A percentile compares a stretch with the other conserved stretches of the same genome.
phyloP scores from a whole-genome alignment of 1,140 invertebrate species.

The Chymomyza costata region DNA sequence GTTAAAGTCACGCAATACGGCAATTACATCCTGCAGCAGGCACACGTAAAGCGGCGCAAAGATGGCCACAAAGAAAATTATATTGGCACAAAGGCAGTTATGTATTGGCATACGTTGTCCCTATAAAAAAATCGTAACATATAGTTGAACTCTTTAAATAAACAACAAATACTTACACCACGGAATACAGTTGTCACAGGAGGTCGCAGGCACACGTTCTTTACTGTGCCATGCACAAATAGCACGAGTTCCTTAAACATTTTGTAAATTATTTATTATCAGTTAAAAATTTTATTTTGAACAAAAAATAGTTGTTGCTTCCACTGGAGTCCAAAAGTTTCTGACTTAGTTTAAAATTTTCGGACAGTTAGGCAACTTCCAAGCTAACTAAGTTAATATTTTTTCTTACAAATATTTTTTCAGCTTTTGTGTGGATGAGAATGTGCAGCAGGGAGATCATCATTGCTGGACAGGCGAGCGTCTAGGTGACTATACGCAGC shows the following conservation, averaged over 20 bases:
- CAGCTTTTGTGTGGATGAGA: slow-evolving; percentile 68
- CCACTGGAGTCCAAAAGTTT: slow-evolving; percentile 14
- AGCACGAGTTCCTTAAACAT: slow-evolving; percentile 54
- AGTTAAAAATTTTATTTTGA: slow-evolving; percentile 14
- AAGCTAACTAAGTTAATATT: slow-evolving; percentile 22
- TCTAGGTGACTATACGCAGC: slow-evolving; percentile 68
- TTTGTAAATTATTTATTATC: slow-evolving; percentile 5
- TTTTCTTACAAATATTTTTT: background rate
- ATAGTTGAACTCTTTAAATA: background rate
- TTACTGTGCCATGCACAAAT: slow-evolving; percentile 34
- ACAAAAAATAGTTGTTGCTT: background rate
- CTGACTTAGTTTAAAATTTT: background rate
- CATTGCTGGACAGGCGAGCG: slow-evolving; percentile 74
- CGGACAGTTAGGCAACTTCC: background rate
- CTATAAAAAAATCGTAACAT: slow-evolving; percentile 1
- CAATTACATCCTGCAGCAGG: slow-evolving; percentile 43
- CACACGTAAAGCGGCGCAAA: slow-evolving; percentile 57
- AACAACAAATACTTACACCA: slow-evolving; percentile 19
- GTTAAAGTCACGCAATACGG: slow-evolving; percentile 27
- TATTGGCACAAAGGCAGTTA: slow-evolving; percentile 35
- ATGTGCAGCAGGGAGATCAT: slow-evolving; percentile 53
- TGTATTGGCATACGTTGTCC: slow-evolving; percentile 26
- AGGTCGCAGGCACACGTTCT: slow-evolving; percentile 34
- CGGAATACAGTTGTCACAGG: slow-evolving; percentile 14
- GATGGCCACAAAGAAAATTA: slow-evolving; percentile 54